phyloP scores from a whole-genome alignment of 2,888 invertebrate species.

The Noctua janthina region DNA sequence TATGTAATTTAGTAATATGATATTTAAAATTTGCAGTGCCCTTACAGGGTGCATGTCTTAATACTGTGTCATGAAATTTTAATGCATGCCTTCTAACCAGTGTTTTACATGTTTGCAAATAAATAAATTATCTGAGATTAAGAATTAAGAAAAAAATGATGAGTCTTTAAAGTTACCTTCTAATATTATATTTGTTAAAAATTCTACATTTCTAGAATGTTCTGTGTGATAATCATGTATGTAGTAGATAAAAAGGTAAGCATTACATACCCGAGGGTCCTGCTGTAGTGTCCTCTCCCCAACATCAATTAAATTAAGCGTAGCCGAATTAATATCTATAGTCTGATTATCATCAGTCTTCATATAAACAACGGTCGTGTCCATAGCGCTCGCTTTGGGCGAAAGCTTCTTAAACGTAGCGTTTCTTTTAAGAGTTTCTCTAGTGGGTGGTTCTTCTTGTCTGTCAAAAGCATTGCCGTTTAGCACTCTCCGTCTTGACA shows the following conservation, averaged over 20 bases:
- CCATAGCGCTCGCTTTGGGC: conserved; percentile 79
- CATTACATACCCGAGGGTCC: conserved; percentile 73
- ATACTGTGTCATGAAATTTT: too few relatives aligned
- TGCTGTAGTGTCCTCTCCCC: conserved; percentile 77
- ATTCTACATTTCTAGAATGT: not conserved
- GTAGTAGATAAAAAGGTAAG: not conserved
- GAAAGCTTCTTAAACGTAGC: conserved; percentile 84
- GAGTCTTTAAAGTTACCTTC: not conserved
- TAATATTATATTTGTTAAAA: not conserved
- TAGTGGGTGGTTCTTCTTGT: conserved; percentile 76
- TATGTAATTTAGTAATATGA: too few relatives aligned
- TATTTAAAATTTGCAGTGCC: too few relatives aligned
- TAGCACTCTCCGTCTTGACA: conserved; percentile 82
- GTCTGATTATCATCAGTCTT: conserved; percentile 81
- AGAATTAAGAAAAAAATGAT: not conserved
- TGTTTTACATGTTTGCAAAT: not conserved
- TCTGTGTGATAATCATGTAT: not conserved
- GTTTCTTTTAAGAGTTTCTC: conserved; percentile 83
- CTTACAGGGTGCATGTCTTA: too few relatives aligned
- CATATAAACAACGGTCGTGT: conserved; percentile 82
- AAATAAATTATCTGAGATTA: not conserved
- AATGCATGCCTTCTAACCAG: too few relatives aligned
- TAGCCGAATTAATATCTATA: conserved; percentile 88
- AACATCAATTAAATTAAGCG: conserved; percentile 82
- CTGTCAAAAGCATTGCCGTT: conserved; percentile 77